Evolutionary conservation across 2,888 invertebrate species (phyloP).

Genomic region (Siphonodentalium dalli): DNA sequence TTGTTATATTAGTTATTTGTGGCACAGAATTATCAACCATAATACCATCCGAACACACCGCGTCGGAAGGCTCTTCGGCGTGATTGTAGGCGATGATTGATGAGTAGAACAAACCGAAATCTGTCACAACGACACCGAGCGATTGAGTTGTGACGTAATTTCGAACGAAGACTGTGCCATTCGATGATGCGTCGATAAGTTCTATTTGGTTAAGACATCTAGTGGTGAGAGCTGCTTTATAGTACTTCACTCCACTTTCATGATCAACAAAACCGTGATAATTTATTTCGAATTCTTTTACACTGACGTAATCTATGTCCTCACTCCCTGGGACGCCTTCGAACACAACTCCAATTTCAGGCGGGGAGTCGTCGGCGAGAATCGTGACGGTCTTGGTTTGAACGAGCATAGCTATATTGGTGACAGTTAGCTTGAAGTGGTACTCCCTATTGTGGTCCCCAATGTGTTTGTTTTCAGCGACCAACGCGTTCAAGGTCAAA

Average conservation of each 20-base stretch:
- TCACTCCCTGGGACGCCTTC: slow-evolving; percentile 23
- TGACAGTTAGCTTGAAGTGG: slow-evolving; percentile 32
- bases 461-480: slow-evolving; percentile 16
- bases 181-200: slow-evolving; percentile 2
- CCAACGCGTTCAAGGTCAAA: slow-evolving; percentile 22
- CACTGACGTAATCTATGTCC: slow-evolving; percentile 39
- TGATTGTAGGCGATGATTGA: slow-evolving; percentile 41
- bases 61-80: slow-evolving; percentile 37
- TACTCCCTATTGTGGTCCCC: slow-evolving; percentile 40
- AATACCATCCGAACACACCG: slow-evolving; percentile 44
- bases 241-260: slow-evolving; percentile 37
- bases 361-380: slow-evolving; percentile 33
- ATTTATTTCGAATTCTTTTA: slow-evolving; percentile 14
- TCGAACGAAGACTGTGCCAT: no score
- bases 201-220: slow-evolving; percentile 22
- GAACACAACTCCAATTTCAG: slow-evolving; percentile 29
- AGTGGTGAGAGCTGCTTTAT: slow-evolving; percentile 25
- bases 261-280: slow-evolving; percentile 44
- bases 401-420: slow-evolving; percentile 31
- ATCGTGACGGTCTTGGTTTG: slow-evolving; percentile 30
- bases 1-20: slow-evolving; percentile 18
- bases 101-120: no score
- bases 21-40: slow-evolving; percentile 32
- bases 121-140: no score
- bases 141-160: no score